These are phyloP conservation scores for Pectinophora gossypiella DNA, from an alignment of 1,140 invertebrate species.

Conservation along the genomic window DNA sequence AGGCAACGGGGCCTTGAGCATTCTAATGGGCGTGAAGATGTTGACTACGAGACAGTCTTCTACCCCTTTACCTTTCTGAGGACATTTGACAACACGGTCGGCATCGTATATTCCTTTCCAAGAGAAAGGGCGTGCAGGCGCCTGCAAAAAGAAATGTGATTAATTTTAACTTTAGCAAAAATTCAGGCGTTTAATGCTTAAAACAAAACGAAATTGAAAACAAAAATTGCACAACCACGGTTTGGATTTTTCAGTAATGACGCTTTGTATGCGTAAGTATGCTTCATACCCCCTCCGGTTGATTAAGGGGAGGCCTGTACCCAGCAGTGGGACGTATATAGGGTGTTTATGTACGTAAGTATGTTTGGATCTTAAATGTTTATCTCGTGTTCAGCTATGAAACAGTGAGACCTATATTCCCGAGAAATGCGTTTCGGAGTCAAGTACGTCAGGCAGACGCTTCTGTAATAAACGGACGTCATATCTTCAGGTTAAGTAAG, in stretches of 20 bases:
- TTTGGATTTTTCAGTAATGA: no score
- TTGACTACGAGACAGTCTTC: conserved; percentile 90
- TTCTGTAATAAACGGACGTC: neutral
- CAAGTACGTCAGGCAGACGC: neutral
- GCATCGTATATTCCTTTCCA: conserved; percentile 65
- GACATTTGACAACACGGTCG: conserved; percentile 34
- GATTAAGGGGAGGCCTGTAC: no score
- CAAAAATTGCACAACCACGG: no score
- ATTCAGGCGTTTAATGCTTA: no score
- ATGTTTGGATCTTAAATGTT: neutral
- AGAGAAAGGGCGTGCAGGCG: conserved; percentile 60
- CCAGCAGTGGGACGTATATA: no score
- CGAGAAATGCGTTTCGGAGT: no score
- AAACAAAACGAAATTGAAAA: no score
- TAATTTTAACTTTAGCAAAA: no score
- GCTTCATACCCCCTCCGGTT: no score
- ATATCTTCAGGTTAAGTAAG: no score
- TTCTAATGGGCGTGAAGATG: conserved; percentile 78
- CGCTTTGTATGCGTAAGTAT: no score
- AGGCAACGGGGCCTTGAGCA: conserved; percentile 32
- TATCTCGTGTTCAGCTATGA: neutral
- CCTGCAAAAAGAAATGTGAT: no score
- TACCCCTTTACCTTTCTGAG: conserved; percentile 30
- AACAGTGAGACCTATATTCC: neutral
- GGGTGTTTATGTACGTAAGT: neutral